These are phyloP conservation scores for Thalpophila matura DNA, from an alignment of 2,888 invertebrate species.

Conservation along the genomic window DNA sequence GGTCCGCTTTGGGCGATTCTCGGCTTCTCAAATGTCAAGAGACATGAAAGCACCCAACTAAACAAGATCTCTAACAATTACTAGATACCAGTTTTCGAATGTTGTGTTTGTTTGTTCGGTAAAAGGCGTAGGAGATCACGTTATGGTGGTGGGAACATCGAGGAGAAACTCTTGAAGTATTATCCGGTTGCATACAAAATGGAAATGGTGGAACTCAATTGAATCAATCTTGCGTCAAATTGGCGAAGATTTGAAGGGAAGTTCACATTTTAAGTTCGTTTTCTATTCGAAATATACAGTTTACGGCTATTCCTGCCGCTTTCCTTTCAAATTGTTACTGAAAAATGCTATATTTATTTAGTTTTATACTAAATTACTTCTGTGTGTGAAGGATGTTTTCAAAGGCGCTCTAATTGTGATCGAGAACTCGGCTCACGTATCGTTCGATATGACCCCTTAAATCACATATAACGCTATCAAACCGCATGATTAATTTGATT, in stretches of 20 bases:
- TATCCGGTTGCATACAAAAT: conserved; percentile 86
- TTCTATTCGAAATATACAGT: conserved; percentile 62
- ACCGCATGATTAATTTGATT: conserved; percentile 80
- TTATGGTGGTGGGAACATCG: conserved; percentile 74
- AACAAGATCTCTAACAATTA: conserved; percentile 75
- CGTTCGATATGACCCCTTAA: conserved; percentile 75
- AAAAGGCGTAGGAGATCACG: conserved; percentile 71
- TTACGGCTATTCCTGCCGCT: conserved; percentile 13
- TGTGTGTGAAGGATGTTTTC: conserved; percentile 45
- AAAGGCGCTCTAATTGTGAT: conserved; percentile 65
- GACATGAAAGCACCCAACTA: conserved; percentile 81
- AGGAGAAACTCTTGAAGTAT: conserved; percentile 82
- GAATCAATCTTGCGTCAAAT: conserved; percentile 88
- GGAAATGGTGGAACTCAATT: conserved; percentile 83
- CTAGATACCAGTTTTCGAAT: conserved; percentile 63
- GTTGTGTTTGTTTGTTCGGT: conserved; percentile 61
- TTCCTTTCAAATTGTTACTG: conserved; percentile 3
- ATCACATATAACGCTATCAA: conserved; percentile 81
- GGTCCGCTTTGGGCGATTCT: conserved; percentile 83
- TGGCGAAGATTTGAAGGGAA: conserved; percentile 78
- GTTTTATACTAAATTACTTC: background rate
- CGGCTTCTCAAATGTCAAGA: conserved; percentile 86
- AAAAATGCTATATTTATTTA: background rate
- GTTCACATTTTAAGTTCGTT: conserved; percentile 72
- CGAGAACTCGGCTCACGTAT: conserved; percentile 72